A percentile compares a stretch with the other conserved stretches of the same genome.
phyloP scores from a whole-genome alignment of 2,888 invertebrate species.

The Hedychridium roseum region DNA sequence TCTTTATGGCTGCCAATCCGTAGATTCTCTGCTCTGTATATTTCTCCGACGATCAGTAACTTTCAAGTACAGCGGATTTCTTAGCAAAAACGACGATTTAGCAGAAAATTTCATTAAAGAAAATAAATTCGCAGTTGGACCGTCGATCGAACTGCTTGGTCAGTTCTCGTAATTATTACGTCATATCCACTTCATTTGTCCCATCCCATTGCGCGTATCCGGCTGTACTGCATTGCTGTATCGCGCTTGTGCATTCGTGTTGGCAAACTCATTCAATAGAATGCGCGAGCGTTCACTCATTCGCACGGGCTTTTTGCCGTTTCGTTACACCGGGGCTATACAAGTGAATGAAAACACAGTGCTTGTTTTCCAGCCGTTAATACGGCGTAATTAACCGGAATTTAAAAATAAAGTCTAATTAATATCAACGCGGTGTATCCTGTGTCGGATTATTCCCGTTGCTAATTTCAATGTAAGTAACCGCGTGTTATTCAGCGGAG shows the following conservation, averaged over 20 bases:
- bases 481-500: too few species aligned
- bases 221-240: slow-evolving; percentile 18
- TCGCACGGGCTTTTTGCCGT: slow-evolving; percentile 26
- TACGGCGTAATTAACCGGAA: slow-evolving; percentile 27
- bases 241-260: slow-evolving; percentile 22
- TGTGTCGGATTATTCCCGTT: too few species aligned
- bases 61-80: too few species aligned
- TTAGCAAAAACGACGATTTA: too few species aligned
- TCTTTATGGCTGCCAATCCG: too few species aligned
- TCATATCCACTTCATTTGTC: slow-evolving; percentile 45
- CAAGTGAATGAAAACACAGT: slow-evolving; percentile 26
- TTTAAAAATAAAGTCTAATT: slow-evolving; percentile 28
- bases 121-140: too few species aligned
- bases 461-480: too few species aligned
- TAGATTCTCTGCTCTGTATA: too few species aligned
- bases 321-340: slow-evolving; percentile 25
- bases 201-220: slow-evolving; percentile 38
- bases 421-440: slow-evolving; percentile 30
- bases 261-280: slow-evolving; percentile 35
- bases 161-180: slow-evolving; percentile 47
- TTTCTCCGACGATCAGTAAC: too few species aligned
- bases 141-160: too few species aligned
- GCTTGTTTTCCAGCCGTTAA: slow-evolving; percentile 22
- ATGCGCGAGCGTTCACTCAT: slow-evolving; percentile 25
- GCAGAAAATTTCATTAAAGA: too few species aligned